Conservation (phyloP, 2,113 vertebrate species). For the Ceyx margarethae region DNA sequence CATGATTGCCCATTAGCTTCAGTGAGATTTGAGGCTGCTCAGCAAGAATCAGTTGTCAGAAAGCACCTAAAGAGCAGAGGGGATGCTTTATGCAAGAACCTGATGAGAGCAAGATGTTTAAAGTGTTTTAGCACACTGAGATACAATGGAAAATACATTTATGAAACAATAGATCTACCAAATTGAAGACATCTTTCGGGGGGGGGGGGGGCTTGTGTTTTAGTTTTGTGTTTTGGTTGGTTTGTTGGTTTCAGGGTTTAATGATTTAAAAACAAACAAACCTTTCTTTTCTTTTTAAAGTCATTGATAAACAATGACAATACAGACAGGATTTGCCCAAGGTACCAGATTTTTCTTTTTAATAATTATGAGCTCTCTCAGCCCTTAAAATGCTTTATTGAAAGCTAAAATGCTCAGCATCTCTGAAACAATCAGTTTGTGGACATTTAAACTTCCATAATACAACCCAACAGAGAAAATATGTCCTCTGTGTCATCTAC, state of each 20-base stretch:
- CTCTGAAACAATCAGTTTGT: neutral
- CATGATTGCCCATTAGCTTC: conserved; percentile 55
- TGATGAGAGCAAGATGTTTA: conserved; percentile 21
- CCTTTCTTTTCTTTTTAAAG: neutral
- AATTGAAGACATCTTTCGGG: conserved; percentile 15
- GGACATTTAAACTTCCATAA: neutral
- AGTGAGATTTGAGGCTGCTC: conserved; percentile 32
- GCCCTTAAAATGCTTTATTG: neutral
- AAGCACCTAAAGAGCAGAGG: conserved; percentile 52
- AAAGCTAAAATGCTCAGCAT: neutral
- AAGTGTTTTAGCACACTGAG: conserved; percentile 52
- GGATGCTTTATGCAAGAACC: conserved; percentile 42
- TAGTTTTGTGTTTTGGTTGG: too few species aligned
- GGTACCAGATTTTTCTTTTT: neutral
- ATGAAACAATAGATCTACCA: conserved; percentile 36
- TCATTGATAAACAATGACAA: neutral
- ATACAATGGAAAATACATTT: conserved; percentile 35
- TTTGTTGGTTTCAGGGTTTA: neutral
- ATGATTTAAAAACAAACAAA: neutral
- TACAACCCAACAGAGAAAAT: neutral
- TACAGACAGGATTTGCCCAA: neutral
- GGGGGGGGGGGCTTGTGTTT: too few species aligned
- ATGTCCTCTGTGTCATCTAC: neutral
- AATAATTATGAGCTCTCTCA: neutral
- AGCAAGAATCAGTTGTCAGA: conserved; percentile 40